Conservation (phyloP, 1,140 invertebrate genomes). For the Sycophaga agraensis region DNA sequence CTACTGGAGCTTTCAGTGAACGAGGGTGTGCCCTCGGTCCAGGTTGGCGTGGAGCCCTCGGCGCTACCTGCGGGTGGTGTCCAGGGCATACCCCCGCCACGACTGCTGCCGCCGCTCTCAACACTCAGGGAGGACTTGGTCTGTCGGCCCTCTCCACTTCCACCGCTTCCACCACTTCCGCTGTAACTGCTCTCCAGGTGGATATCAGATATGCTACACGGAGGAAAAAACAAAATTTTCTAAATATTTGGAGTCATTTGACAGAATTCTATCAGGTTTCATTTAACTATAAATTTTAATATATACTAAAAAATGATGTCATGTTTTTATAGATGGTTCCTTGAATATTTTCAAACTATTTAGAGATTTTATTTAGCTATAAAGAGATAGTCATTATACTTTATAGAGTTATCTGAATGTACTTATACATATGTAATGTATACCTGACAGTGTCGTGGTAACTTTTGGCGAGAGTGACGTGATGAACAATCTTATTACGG, state of each 20-base stretch:
- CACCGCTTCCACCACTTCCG: constrained; percentile 52
- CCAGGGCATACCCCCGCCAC: constrained; percentile 68
- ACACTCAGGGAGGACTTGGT: constrained; percentile 73
- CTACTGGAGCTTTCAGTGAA: constrained; percentile 95
- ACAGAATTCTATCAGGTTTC: too few relatives aligned
- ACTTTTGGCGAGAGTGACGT: constrained; percentile 50
- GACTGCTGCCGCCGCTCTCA: constrained; percentile 62
- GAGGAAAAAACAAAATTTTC: neutral
- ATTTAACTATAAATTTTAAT: too few relatives aligned
- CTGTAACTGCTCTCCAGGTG: constrained; percentile 56
- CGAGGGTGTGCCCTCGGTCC: constrained; percentile 96
- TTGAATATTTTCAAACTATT: neutral
- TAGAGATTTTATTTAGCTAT: neutral
- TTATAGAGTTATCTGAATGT: too few relatives aligned
- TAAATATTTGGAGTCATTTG: neutral
- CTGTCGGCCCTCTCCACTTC: constrained; percentile 59
- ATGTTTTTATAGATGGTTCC: neutral
- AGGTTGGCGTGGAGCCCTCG: constrained; percentile 93
- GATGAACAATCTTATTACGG: constrained; percentile 51
- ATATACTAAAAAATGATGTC: too few relatives aligned
- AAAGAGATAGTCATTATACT: too few relatives aligned
- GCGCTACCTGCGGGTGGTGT: constrained; percentile 82
- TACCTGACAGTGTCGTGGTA: constrained; percentile 56
- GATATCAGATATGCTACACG: constrained; percentile 52
- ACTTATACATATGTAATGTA: constrained; percentile 11